Evolutionary conservation across 30 jellyfish, hydroid and myxozoan species (phyloP).

Genomic region (Hydractinia echinata): DNA sequence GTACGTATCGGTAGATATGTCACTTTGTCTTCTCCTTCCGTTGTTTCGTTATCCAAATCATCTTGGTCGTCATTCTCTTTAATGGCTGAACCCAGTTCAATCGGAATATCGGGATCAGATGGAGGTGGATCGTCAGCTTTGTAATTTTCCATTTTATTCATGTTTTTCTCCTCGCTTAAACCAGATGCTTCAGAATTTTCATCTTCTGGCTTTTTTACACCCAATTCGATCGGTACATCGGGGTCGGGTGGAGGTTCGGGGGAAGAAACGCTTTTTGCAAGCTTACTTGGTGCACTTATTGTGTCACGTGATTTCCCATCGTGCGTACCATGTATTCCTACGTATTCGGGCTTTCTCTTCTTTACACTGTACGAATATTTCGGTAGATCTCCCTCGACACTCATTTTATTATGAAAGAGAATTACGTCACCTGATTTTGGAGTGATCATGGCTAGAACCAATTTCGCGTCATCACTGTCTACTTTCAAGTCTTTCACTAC

Average conservation of each 20-base stretch:
- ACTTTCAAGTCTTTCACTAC: too few species aligned
- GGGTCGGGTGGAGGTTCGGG: slow-evolving; percentile 30
- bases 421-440: too few species aligned
- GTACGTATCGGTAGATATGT: slow-evolving; percentile 17
- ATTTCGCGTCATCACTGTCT: too few species aligned
- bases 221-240: slow-evolving; percentile 43
- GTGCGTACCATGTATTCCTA: not conserved
- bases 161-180: not conserved
- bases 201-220: slow-evolving; percentile 20
- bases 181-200: slow-evolving; percentile 5
- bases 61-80: slow-evolving; percentile 8
- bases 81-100: slow-evolving; percentile 44
- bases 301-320: not conserved
- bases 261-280: not conserved
- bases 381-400: slow-evolving; percentile 3
- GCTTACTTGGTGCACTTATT: not conserved
- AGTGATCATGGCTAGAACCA: too few species aligned
- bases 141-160: slow-evolving; percentile 1
- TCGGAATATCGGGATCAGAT: slow-evolving; percentile 39
- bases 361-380: not conserved
- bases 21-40: slow-evolving; percentile 9
- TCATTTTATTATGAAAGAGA: not conserved
- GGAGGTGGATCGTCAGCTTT: slow-evolving; percentile 21
- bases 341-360: not conserved
- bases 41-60: not conserved